Base-by-base conservation (phyloP, 2,113 vertebrate genomes). In the Pao palembangensis region DNA sequence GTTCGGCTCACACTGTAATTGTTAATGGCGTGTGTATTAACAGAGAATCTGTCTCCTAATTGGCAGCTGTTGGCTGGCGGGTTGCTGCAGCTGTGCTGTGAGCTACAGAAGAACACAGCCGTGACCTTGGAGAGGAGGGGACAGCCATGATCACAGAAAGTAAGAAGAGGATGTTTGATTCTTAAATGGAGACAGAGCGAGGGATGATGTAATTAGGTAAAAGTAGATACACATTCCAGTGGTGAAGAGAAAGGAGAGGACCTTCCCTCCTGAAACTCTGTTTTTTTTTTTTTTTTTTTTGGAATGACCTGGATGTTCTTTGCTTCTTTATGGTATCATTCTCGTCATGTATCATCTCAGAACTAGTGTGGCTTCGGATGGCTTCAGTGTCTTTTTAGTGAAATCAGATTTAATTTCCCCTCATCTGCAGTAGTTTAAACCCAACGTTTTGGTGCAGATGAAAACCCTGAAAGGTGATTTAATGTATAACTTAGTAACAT, bases 21-120 rank as follows among this genome's bases (percentile, higher is more conserved):
- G 67, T 28, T 73, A 44, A 62, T 68, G 82, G 72, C 67, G 51
- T 74, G 71, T 67, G 63, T 75, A 79, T 85, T 82, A 82, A 78
- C 69, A 1, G 51, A 76, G 71, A 72, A 74, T 65, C 70, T 72
- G 79, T 61, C 66, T 74, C 67, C 65, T 87, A 86, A 86, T 87
- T 83, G 80, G 77, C 84, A 81, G 85, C 80, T 85, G 82, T 77
- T 79, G 70, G 51, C 51, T 62, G 44, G 65, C 58, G 76, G 62
- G 71, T 82, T 82, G 75, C 85, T 80, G 75, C 68, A 81, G 82
- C 84, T 85, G 56, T 58, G 59, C 65, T 84, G 64, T 74, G 82
- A 85, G 69, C 20, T 21, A 61, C 63, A 57, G 65, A 65, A 56
- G 64, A 67, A 71, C 52, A 60, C 21, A 19, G 19, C 43, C 19